Percentiles rank a stretch among this genome's conserved stretches.
These are phyloP conservation scores for Thamnophis elegans DNA, from an alignment of 2,797 vertebrate genomes.

Conservation along the genomic window DNA sequence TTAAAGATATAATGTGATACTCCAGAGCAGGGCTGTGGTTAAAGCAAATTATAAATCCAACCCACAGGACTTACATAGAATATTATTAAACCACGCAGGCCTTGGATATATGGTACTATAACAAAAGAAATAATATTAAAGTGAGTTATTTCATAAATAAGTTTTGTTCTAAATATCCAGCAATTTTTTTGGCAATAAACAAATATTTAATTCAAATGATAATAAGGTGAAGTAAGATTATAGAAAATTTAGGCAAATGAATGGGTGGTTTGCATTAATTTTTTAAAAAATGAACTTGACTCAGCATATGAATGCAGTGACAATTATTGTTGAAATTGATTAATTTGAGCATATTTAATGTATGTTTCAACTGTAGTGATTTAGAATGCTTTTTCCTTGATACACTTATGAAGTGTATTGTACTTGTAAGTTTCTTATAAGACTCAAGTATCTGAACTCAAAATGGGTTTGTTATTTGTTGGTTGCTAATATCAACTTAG, in stretches of 20 bases:
- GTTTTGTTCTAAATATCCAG: constrained; percentile 43
- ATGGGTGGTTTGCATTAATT: constrained; percentile 31
- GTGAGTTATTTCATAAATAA: constrained; percentile 29
- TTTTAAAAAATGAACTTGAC: constrained; percentile 24
- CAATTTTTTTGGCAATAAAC: constrained; percentile 17
- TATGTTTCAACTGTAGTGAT: constrained; percentile 36
- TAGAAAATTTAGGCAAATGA: constrained; percentile 6
- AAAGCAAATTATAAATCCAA: constrained; percentile 16
- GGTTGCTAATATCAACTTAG: not conserved
- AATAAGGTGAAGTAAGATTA: constrained; percentile 33
- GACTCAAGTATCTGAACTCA: not conserved
- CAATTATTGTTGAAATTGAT: constrained; percentile 27
- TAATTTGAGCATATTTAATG: constrained; percentile 12
- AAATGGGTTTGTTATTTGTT: not conserved
- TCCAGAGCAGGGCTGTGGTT: constrained; percentile 9
- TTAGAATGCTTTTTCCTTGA: constrained; percentile 11
- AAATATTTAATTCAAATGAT: constrained; percentile 42
- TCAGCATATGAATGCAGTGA: constrained; percentile 18
- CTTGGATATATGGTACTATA: not conserved
- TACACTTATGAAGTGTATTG: not conserved
- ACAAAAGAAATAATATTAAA: constrained; percentile 31
- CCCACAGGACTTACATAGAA: not conserved
- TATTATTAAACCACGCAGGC: not conserved
- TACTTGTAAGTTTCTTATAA: not conserved
- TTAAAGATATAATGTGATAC: not conserved